Percentiles rank a stretch among this genome's conserved stretches.
These are phyloP conservation scores for Epistrophe eligans DNA, from an alignment of 2,888 invertebrate genomes.

Conservation along the genomic window DNA sequence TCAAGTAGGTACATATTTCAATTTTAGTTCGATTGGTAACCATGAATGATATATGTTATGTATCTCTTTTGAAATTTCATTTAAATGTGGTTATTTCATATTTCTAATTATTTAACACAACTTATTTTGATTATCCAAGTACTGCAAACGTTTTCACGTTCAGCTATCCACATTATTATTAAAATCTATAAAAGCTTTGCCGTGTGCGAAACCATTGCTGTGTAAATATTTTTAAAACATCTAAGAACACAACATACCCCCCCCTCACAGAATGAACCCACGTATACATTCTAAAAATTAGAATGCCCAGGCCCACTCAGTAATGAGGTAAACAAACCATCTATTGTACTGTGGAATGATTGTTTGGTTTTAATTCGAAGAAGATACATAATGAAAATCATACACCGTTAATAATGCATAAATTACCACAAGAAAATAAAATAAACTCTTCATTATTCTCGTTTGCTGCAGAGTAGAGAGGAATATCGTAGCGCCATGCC, in stretches of 20 bases:
- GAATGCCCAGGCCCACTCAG: slow-evolving; percentile 9
- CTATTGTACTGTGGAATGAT: slow-evolving; percentile 51
- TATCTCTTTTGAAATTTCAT: not conserved
- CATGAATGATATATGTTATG: too few species aligned
- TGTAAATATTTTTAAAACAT: slow-evolving; percentile 34
- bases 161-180: not conserved
- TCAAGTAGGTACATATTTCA: too few species aligned
- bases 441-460: slow-evolving; percentile 77
- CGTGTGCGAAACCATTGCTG: slow-evolving; percentile 6
- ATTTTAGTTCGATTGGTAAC: too few species aligned
- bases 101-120: not conserved
- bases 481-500: not conserved
- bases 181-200: not conserved
- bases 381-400: slow-evolving; percentile 78
- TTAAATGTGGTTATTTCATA: not conserved
- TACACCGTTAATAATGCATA: slow-evolving; percentile 78
- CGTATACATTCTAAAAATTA: not conserved
- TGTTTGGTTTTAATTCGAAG: slow-evolving; percentile 78
- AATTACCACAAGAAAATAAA: slow-evolving; percentile 78
- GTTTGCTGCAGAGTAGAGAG: not conserved
- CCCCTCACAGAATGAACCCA: not conserved
- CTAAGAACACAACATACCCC: slow-evolving; percentile 7
- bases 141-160: not conserved
- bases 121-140: not conserved
- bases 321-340: slow-evolving; percentile 32